Evolutionary conservation across 2,888 invertebrate genomes (phyloP).

Genomic region (Drosophila austrosaltans): DNA sequence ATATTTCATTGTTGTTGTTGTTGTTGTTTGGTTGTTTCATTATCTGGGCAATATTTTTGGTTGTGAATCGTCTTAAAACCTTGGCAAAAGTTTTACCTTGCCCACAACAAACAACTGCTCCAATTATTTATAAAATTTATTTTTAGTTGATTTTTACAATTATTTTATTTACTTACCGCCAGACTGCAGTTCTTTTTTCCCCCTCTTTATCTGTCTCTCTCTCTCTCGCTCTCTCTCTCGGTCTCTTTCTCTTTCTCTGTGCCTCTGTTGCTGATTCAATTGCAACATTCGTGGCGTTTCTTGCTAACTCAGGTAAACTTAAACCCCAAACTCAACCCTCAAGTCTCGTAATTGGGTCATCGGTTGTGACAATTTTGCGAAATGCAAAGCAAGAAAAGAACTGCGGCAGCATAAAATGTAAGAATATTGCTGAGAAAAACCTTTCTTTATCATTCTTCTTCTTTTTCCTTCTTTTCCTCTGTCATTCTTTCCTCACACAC

Average conservation of each 20-base stretch:
- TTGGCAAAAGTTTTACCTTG: slow-evolving; percentile 56
- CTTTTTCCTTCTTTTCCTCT: slow-evolving; percentile 5
- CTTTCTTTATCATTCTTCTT: slow-evolving; percentile 27
- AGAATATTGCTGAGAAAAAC: slow-evolving; percentile 47
- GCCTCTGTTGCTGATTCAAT: slow-evolving; percentile 42
- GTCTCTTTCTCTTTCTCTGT: neutral
- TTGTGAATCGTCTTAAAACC: slow-evolving; percentile 11
- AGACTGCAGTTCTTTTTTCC: neutral
- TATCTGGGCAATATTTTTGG: slow-evolving; percentile 21
- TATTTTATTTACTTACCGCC: slow-evolving; percentile 25
- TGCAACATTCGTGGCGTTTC: slow-evolving; percentile 72
- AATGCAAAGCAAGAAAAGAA: slow-evolving; percentile 46
- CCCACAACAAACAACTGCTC: slow-evolving; percentile 59
- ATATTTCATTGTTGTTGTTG: neutral
- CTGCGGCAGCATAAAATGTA: slow-evolving; percentile 61
- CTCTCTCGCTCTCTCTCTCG: neutral
- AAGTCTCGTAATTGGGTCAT: slow-evolving; percentile 62
- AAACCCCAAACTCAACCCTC: slow-evolving; percentile 33
- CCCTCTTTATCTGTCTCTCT: neutral
- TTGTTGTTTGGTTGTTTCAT: neutral
- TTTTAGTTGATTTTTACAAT: slow-evolving; percentile 24
- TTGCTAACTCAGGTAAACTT: slow-evolving; percentile 68
- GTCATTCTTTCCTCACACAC: slow-evolving; percentile 4
- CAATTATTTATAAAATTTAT: slow-evolving; percentile 61
- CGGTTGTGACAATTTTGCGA: slow-evolving; percentile 61